Conservation (phyloP, 2,113 vertebrate genomes). For the Pholis gunnellus region DNA sequence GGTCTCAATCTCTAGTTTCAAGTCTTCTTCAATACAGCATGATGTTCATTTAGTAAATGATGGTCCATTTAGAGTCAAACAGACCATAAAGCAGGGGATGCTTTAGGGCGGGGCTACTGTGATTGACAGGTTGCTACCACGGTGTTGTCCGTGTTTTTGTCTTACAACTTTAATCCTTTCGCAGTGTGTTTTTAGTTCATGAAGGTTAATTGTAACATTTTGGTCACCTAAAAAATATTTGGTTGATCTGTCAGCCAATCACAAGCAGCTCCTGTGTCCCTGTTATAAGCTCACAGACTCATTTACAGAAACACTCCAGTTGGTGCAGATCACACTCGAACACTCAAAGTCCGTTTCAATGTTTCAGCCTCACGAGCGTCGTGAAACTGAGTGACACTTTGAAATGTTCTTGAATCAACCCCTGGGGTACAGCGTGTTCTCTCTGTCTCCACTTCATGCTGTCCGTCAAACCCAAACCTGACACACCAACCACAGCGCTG, state of each 20-base stretch:
- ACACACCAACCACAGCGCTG: not conserved
- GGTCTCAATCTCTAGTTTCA: no score
- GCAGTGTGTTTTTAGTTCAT: no score
- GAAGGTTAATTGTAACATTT: no score
- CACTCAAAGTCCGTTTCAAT: not conserved
- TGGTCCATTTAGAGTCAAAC: no score
- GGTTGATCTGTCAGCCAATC: not conserved
- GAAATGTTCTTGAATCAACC: constrained; percentile 10
- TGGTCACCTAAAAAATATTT: no score
- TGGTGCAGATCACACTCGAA: not conserved
- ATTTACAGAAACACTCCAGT: not conserved
- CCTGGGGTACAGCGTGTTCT: not conserved
- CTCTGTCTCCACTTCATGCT: not conserved
- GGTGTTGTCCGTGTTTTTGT: no score
- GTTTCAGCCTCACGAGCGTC: not conserved
- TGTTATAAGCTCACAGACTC: not conserved
- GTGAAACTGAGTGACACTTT: constrained; percentile 28
- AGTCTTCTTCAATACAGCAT: no score
- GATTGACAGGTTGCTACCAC: no score
- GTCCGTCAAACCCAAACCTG: not conserved
- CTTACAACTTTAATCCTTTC: no score
- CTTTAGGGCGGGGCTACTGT: no score
- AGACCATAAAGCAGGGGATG: no score
- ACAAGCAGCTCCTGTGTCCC: not conserved
- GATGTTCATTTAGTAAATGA: no score